phyloP scores from a whole-genome alignment of 1,140 invertebrate species.

The Ptiloglossa arizonensis region DNA sequence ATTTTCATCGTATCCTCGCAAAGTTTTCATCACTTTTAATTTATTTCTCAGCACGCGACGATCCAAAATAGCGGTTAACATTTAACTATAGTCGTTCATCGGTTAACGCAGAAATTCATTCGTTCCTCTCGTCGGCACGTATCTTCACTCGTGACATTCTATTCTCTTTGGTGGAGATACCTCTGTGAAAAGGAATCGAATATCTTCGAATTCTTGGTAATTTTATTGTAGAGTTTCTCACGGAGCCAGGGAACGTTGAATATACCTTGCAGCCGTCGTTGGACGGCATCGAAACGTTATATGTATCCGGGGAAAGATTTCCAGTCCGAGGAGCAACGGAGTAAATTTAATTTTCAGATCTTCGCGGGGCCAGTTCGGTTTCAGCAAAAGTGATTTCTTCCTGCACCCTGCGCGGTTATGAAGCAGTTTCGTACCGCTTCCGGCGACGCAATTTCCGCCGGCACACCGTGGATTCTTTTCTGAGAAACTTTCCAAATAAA shows the following conservation, averaged over 20 bases:
- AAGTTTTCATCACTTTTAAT: too few relatives aligned
- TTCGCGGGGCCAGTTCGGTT: constrained; percentile 19
- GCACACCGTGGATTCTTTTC: constrained; percentile 5
- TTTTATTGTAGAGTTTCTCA: constrained; percentile 31
- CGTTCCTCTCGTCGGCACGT: not conserved
- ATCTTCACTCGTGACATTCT: constrained; percentile 12
- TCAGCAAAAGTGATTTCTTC: constrained; percentile 24
- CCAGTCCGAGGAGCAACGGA: constrained; percentile 13
- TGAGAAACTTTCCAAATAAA: constrained; percentile 6
- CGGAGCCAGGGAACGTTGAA: constrained; percentile 19
- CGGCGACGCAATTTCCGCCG: constrained; percentile 22
- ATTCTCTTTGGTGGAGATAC: constrained; percentile 13
- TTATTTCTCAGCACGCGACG: too few relatives aligned
- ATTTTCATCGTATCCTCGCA: too few relatives aligned
- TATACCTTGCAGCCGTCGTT: not conserved
- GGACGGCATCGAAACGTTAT: not conserved
- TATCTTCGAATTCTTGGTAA: constrained; percentile 39
- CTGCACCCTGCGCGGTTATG: constrained; percentile 10
- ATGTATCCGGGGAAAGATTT: constrained; percentile 13
- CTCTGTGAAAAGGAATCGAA: constrained; percentile 20
- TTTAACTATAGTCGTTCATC: too few relatives aligned
- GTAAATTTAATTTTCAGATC: constrained; percentile 45
- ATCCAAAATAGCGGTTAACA: too few relatives aligned
- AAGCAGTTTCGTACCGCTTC: constrained; percentile 32
- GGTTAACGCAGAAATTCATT: too few relatives aligned